A percentile compares a stretch with the other conserved stretches of the same genome.
These are phyloP conservation scores for Melinopterus prodromus DNA, from an alignment of 2,888 invertebrate species.

Conservation along the genomic window DNA sequence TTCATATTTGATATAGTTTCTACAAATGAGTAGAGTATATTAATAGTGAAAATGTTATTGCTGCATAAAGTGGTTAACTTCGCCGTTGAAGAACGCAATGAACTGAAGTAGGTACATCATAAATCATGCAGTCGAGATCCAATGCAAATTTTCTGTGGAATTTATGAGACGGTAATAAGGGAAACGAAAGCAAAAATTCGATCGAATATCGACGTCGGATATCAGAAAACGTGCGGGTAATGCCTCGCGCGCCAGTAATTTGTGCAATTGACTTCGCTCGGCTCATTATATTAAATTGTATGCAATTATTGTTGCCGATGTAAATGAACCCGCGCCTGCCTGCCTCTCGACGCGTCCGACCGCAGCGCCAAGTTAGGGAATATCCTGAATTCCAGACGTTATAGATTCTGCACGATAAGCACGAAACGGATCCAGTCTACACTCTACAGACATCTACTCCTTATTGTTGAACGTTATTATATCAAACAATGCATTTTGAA, in stretches of 20 bases:
- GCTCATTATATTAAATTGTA: constrained; percentile 25
- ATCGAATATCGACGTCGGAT: background rate
- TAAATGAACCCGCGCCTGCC: constrained; percentile 15
- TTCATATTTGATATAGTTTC: too few relatives aligned
- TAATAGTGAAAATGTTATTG: too few relatives aligned
- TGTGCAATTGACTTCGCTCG: constrained; percentile 16
- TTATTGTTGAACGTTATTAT: too few relatives aligned
- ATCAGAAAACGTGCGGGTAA: constrained; percentile 16
- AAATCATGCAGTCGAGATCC: constrained; percentile 17
- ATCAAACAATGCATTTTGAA: too few relatives aligned
- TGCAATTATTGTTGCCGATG: constrained; percentile 18
- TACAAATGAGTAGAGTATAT: too few relatives aligned
- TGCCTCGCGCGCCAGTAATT: constrained; percentile 16
- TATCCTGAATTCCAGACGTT: constrained; percentile 24
- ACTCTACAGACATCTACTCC: background rate
- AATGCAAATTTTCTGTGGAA: constrained; percentile 13
- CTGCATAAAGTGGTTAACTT: background rate
- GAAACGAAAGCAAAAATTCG: constrained; percentile 22
- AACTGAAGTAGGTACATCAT: background rate
- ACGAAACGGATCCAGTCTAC: background rate
- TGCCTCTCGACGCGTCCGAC: constrained; percentile 16
- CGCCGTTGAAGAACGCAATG: background rate
- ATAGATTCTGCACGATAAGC: constrained; percentile 20
- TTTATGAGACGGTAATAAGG: constrained; percentile 23
- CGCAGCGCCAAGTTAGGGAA: constrained; percentile 20